Evolutionary conservation across 2,113 vertebrate genomes (phyloP), one percentile per base, ranked within the genome.

Genomic region (Cochlearius cochlearius): DNA sequence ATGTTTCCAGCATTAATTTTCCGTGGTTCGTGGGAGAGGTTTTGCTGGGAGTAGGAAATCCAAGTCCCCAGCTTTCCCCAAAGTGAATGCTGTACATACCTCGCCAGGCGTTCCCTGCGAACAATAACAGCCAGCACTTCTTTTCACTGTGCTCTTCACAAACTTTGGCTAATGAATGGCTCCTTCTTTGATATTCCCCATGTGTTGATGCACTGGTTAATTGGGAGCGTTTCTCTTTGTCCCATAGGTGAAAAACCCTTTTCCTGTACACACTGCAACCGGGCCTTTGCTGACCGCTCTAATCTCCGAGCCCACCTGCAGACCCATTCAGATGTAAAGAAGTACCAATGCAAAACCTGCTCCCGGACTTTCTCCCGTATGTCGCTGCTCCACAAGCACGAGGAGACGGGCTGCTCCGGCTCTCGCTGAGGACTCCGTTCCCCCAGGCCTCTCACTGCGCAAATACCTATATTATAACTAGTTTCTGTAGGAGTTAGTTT

Each of bases 281-380:
- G 99, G 3, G 99, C 99, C 47, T 99, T 99, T 30, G 99, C 99
- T 0, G 99, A 99, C 97, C 99, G 99, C 95, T 99, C 99, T 80
- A 99, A 99, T 98, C 99, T 99, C 84, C 98, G 99, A 0, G 99
- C 99, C 52, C 99, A 99, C 97, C 98, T 99, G 95, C 99, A 99
- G 98, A 99, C 99, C 66, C 99, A 99, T 97, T 99, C 99, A 2
- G 99, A 99, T 39, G 99, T 99, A 92, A 99, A 99, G 98, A 99
- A 99, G 98, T 99, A 99, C 98, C 99, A 99, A 96, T 99, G 99
- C 66, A 97, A 98, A 96, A 98, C 98, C 56, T 99, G 99, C 86
- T 98, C 99, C 17, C 98, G 99, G 88, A 99, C 99, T 98, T 99
- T 99, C 98, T 99, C 99, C 90, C 99, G 99, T 72, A 99, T 99